These are phyloP conservation scores for Sinotaia quadrata DNA, from an alignment of 2,888 invertebrate species.

Conservation along the genomic window DNA sequence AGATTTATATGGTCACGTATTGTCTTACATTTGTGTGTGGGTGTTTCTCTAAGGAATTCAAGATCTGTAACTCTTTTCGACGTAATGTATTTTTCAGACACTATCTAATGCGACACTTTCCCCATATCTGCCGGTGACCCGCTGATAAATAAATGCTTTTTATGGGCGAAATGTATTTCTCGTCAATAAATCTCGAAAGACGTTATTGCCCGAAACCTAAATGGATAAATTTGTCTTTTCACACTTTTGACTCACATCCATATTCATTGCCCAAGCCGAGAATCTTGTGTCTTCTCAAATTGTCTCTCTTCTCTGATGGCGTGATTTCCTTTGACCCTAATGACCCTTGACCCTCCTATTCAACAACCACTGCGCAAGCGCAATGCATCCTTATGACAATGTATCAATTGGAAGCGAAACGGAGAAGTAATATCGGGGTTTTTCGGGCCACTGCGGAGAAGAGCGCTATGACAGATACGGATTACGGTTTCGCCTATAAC, in stretches of 20 bases:
- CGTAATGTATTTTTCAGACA: no score
- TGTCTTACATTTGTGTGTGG: no score
- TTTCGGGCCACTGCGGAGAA: conserved; percentile 13
- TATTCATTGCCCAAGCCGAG: conserved; percentile 29
- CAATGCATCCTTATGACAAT: conserved; percentile 22
- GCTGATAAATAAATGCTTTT: no score
- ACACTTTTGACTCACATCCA: neutral
- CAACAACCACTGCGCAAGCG: conserved; percentile 12
- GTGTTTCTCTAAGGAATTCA: no score
- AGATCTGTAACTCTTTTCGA: no score
- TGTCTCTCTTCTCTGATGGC: neutral
- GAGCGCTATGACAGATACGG: conserved; percentile 17
- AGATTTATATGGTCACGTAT: no score
- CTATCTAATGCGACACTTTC: no score
- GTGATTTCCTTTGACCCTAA: neutral
- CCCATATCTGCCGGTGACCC: no score
- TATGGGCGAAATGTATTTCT: no score
- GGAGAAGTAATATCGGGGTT: conserved; percentile 25
- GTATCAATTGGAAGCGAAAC: conserved; percentile 11
- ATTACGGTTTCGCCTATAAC: conserved; percentile 20
- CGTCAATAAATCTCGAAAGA: no score
- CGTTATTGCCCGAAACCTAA: neutral
- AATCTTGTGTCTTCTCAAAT: conserved; percentile 15
- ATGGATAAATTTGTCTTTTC: conserved; percentile 4
- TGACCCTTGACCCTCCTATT: neutral